Conservation (phyloP, 2,888 invertebrate genomes). For the Phyto melanocephala region DNA sequence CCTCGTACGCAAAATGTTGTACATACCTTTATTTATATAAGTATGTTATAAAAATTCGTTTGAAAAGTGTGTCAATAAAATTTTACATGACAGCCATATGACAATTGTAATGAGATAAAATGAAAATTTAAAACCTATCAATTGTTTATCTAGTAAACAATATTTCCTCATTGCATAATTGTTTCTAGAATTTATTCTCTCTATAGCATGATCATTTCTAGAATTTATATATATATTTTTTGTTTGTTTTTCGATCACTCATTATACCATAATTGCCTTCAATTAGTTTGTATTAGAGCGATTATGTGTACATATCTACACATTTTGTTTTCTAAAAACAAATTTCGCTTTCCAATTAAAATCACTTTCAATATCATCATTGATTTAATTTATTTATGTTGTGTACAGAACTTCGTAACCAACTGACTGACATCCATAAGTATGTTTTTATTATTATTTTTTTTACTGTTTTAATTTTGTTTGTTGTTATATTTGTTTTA, state of each 20-base stretch:
- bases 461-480: constrained; percentile 5
- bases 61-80: neutral
- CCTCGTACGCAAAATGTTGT: neutral
- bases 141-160: neutral
- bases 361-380: constrained; percentile 53
- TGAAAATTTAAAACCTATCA: neutral
- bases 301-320: constrained; percentile 9
- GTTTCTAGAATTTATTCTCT: neutral
- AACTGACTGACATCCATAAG: neutral
- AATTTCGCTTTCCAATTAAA: constrained; percentile 26
- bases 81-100: neutral
- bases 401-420: neutral
- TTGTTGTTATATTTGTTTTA: constrained; percentile 10
- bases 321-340: neutral
- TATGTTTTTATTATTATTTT: neutral
- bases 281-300: constrained; percentile 23
- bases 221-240: neutral
- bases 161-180: neutral
- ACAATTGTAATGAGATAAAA: neutral
- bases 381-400: constrained; percentile 29
- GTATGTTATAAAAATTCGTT: neutral
- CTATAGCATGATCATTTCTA: neutral
- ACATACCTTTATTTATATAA: too few species aligned
- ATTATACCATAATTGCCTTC: constrained; percentile 35
- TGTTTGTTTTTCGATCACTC: constrained; percentile 10